Conservation (phyloP, 2,888 invertebrate species). For the Machimus rusticus region DNA sequence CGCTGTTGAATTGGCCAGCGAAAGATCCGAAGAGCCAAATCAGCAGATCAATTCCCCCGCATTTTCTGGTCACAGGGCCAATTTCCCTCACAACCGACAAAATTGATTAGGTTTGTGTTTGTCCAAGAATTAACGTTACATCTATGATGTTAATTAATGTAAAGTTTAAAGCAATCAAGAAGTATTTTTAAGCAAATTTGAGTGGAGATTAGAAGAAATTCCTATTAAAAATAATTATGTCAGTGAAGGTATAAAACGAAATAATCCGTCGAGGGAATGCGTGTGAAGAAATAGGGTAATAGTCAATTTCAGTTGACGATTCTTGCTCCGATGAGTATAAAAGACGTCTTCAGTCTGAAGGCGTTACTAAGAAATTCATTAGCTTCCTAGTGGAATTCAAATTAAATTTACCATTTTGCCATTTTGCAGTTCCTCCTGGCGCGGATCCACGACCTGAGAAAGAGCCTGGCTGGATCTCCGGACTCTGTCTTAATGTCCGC, state of each 20-base stretch:
- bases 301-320: neutral
- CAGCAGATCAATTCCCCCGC: no score
- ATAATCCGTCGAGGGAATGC: neutral
- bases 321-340: neutral
- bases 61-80: no score
- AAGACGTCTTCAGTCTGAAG: neutral
- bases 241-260: no score
- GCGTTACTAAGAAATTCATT: neutral
- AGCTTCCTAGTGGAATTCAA: neutral
- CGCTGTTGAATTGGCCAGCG: no score
- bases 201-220: neutral
- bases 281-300: neutral
- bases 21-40: no score
- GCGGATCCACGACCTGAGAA: neutral
- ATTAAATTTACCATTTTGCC: neutral
- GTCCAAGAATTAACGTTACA: no score
- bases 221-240: no score
- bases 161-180: no score
- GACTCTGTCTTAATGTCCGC: neutral
- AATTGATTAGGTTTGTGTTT: no score
- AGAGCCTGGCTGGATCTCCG: neutral
- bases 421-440: neutral
- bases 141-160: no score
- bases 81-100: no score
- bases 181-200: neutral